phyloP scores from a whole-genome alignment of 2,113 vertebrate genomes.

The Amphiprion ocellaris region DNA sequence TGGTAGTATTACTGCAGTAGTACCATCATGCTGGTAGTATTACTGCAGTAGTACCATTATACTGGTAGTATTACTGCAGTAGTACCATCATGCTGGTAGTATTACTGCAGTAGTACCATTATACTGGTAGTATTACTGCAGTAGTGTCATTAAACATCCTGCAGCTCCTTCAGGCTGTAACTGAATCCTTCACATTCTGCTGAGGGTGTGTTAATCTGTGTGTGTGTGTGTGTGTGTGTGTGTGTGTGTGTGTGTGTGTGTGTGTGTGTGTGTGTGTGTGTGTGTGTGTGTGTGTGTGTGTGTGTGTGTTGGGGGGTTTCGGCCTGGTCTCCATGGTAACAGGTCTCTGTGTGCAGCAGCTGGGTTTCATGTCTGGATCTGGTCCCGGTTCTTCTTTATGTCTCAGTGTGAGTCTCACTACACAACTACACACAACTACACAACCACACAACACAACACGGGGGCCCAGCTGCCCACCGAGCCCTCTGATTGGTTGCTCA shows the following conservation, averaged over 20 bases:
- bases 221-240: background rate
- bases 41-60: too few relatives aligned
- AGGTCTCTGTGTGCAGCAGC: constrained; percentile 56
- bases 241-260: background rate
- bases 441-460: constrained; percentile 48
- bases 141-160: too few relatives aligned
- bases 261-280: too few relatives aligned
- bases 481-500: constrained; percentile 57
- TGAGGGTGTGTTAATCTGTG: too few relatives aligned
- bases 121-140: too few relatives aligned
- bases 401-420: background rate
- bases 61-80: too few relatives aligned
- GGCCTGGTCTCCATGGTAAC: constrained; percentile 63
- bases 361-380: constrained; percentile 55
- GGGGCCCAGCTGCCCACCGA: background rate
- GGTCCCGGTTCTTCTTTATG: constrained; percentile 19
- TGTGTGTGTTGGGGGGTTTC: background rate
- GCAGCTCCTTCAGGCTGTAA: too few relatives aligned
- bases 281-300: background rate
- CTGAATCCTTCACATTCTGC: too few relatives aligned
- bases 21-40: too few relatives aligned
- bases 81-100: too few relatives aligned
- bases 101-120: too few relatives aligned
- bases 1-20: too few relatives aligned
- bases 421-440: constrained; percentile 62